A percentile compares a stretch with the other conserved stretches of the same genome.
phyloP scores from a whole-genome alignment of 2,797 vertebrate species.

The Artibeus jamaicensis region DNA sequence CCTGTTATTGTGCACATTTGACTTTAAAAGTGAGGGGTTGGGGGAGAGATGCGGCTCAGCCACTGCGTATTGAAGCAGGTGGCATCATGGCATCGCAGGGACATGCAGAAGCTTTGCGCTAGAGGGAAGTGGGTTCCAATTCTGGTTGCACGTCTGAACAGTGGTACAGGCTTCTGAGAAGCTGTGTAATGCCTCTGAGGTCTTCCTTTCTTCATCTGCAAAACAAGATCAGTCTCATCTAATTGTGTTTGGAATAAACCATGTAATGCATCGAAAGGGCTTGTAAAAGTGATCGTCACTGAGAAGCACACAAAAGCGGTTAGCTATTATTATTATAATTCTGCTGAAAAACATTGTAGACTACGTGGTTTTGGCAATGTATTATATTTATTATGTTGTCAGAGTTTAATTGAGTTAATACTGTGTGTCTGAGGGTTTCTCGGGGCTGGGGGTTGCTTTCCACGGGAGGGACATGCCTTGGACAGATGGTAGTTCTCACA shows the following conservation, averaged over 20 bases:
- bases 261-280: background rate
- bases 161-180: background rate
- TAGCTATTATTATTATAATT: background rate
- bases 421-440: background rate
- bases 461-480: background rate
- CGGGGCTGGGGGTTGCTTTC: background rate
- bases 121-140: background rate
- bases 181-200: background rate
- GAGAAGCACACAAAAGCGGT: background rate
- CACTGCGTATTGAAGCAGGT: background rate
- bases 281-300: slow-evolving; percentile 29
- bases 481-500: slow-evolving; percentile 8
- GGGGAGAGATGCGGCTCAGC: background rate
- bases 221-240: background rate
- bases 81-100: background rate
- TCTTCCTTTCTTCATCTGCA: slow-evolving; percentile 18
- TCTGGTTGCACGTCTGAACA: background rate
- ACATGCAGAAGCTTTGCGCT: background rate
- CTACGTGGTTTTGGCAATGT: background rate
- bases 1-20: background rate
- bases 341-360: slow-evolving; percentile 29
- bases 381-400: background rate
- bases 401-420: background rate
- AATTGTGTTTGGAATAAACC: slow-evolving; percentile 20
- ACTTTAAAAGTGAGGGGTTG: background rate